A percentile compares a stretch with the other conserved stretches of the same genome.
Evolutionary conservation across 2,797 vertebrate species (phyloP).

Genomic region (Cyclura pinguis): DNA sequence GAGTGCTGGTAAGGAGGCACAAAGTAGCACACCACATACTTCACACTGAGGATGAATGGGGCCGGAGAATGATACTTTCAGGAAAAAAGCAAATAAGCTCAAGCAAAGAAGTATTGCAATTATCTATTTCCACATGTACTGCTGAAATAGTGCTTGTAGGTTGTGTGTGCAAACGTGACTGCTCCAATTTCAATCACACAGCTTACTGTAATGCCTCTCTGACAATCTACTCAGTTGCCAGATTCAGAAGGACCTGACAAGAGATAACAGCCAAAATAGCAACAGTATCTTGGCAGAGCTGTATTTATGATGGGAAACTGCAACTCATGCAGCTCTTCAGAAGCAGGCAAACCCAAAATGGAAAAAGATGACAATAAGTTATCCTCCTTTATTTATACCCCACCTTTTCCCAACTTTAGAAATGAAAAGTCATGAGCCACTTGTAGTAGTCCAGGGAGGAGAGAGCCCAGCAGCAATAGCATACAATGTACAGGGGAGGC

Average conservation of each 20-base stretch:
- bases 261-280: not conserved
- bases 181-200: not conserved
- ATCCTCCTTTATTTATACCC: no score
- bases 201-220: not conserved
- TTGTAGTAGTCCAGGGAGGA: no score
- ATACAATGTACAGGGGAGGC: no score
- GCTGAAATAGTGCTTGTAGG: not conserved
- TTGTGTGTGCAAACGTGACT: not conserved
- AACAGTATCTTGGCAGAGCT: not conserved
- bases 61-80: not conserved
- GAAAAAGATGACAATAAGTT: not conserved
- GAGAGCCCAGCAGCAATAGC: no score
- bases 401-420: no score
- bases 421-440: no score
- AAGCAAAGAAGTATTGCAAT: conserved; percentile 6
- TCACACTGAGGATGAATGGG: not conserved
- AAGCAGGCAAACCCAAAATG: not conserved
- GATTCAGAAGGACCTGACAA: not conserved
- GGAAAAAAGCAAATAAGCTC: conserved; percentile 16
- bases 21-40: not conserved
- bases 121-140: not conserved
- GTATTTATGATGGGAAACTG: not conserved
- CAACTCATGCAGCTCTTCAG: not conserved
- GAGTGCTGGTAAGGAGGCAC: not conserved
- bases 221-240: not conserved